Evolutionary conservation across 2,888 invertebrate species (phyloP).

Genomic region (Meliscaeva auricollis): DNA sequence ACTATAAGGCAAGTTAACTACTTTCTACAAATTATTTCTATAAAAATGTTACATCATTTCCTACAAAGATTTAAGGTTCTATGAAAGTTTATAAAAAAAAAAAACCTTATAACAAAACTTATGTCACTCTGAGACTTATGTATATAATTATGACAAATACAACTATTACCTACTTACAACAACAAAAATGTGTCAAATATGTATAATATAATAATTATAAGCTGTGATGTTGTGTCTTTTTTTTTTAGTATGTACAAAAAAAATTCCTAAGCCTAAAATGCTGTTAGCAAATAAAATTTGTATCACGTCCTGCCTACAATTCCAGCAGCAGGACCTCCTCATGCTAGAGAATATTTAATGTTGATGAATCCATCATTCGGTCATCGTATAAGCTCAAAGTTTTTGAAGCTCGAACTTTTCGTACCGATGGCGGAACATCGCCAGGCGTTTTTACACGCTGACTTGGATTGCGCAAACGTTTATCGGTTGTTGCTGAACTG

Average conservation of each 20-base stretch:
- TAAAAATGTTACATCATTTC: slow-evolving; percentile 14
- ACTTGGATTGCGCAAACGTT: slow-evolving; percentile 89
- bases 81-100: slow-evolving; percentile 30
- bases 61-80: slow-evolving; percentile 27
- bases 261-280: slow-evolving; percentile 46
- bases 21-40: slow-evolving; percentile 65
- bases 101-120: slow-evolving; percentile 7
- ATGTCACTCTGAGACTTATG: slow-evolving; percentile 16
- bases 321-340: slow-evolving; percentile 84
- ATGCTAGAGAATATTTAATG: slow-evolving; percentile 84
- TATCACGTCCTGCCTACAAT: slow-evolving; percentile 79
- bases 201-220: too few species aligned
- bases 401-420: slow-evolving; percentile 89
- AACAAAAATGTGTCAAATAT: slow-evolving; percentile 1
- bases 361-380: slow-evolving; percentile 89
- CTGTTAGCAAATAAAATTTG: slow-evolving; percentile 33
- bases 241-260: slow-evolving; percentile 49
- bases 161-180: slow-evolving; percentile 4
- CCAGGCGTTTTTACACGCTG: slow-evolving; percentile 93
- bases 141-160: neutral
- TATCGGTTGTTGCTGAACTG: slow-evolving; percentile 85
- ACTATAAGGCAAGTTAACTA: slow-evolving; percentile 72
- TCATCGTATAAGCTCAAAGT: slow-evolving; percentile 95
- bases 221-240: too few species aligned
- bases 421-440: slow-evolving; percentile 91